Percentiles rank a stretch among this genome's conserved stretches.
These are phyloP conservation scores for Linnaemya tessellans DNA, from an alignment of 2,888 invertebrate genomes.

Conservation along the genomic window DNA sequence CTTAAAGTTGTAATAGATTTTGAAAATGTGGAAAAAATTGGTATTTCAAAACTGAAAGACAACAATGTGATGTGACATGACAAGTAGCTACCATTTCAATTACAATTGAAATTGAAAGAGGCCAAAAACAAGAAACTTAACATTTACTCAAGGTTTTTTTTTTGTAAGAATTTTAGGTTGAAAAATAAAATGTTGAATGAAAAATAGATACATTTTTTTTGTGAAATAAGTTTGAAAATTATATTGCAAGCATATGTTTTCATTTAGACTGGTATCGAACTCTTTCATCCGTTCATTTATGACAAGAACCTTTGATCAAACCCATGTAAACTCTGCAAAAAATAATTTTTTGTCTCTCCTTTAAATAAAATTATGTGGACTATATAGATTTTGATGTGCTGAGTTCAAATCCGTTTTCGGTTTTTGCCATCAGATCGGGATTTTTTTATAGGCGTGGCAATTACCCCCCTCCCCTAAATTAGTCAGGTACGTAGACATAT, in stretches of 20 bases:
- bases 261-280: too few relatives aligned
- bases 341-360: too few relatives aligned
- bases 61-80: conserved; percentile 65
- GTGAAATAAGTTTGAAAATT: background rate
- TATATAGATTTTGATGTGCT: too few relatives aligned
- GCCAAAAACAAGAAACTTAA: background rate
- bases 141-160: conserved; percentile 37
- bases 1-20: conserved; percentile 27
- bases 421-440: too few relatives aligned
- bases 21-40: background rate
- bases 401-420: too few relatives aligned
- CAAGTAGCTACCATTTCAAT: conserved; percentile 68
- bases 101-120: conserved; percentile 40
- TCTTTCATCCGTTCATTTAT: too few relatives aligned
- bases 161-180: background rate
- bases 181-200: conserved; percentile 19
- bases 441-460: too few relatives aligned
- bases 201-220: background rate
- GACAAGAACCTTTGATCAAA: too few relatives aligned
- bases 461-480: too few relatives aligned
- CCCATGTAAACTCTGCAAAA: too few relatives aligned
- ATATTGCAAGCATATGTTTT: background rate
- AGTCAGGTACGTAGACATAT: too few relatives aligned
- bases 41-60: conserved; percentile 35
- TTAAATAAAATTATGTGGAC: too few relatives aligned